Evolutionary conservation across 2,113 vertebrate species (phyloP), one percentile per base, ranked within the genome.

Genomic region (Manacus vitellinus): DNA sequence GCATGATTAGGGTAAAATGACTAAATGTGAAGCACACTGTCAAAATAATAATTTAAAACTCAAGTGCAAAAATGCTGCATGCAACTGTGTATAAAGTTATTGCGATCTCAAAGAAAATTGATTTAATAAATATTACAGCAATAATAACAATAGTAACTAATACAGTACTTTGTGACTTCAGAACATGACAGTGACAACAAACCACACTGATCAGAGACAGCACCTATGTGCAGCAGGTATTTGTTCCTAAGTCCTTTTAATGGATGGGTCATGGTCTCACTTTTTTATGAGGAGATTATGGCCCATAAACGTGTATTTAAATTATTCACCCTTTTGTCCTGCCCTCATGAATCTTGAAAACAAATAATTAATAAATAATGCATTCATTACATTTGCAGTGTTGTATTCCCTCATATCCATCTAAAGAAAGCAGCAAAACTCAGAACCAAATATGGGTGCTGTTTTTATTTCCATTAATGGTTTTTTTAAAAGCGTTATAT

Each of bases 41-140:
- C 54, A 95, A 92, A 93, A 93, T 39, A 91, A 72, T 78, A 71
- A 93, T 93, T 89, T 83, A 59, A 85, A 93, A 68, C 43, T 85
- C 31, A 80, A 91, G 43, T 55, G 25, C 24, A 55, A 70, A 91
- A 89, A 88, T 0, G 1, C 33, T 84, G 51, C 41, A 25, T 67
- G 35, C 43, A 93, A 90, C 23, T 44, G 19, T 79, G 79, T 37
- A 52, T 66, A 33, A 79, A 94, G 31, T 43, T 1, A 2, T 39
- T 27, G 47, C 10, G 20, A 17, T 79, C 24, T 66, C 35, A 76
- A 56, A 49, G 16, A 88, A 92, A 91, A 72, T 1, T 37, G 4
- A 35, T 67, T 75, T 81, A 67, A 78, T 55, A 79, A 94, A 58
- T 66, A 71, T 27, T 56, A 35, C 4, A 74, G 31, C 19, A 83